Conservation (phyloP, 2,113 vertebrate species). For the Channa argus region DNA sequence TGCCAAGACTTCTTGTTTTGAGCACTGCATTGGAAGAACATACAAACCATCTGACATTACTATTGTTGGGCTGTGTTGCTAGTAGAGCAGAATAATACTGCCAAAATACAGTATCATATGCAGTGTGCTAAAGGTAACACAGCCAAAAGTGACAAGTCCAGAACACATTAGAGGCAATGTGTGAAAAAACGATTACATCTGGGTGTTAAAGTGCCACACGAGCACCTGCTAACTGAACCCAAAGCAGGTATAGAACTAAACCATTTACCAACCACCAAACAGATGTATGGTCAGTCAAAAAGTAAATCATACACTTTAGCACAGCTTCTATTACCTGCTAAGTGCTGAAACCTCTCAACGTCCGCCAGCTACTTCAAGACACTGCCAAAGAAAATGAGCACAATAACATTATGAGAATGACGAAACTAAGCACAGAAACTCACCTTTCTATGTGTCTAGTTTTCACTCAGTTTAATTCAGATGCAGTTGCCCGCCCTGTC, state of each 20-base stretch:
- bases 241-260: constrained; percentile 1
- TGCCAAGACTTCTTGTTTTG: background rate
- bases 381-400: constrained; percentile 46
- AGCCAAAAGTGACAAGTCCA: constrained; percentile 19
- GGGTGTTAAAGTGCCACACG: background rate
- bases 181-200: background rate
- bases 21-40: background rate
- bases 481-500: constrained; percentile 21
- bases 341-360: constrained; percentile 21
- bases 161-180: background rate
- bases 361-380: constrained; percentile 43
- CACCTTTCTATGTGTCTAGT: constrained; percentile 12
- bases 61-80: background rate
- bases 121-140: background rate
- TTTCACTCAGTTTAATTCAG: constrained; percentile 11
- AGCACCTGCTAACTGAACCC: constrained; percentile 4
- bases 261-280: constrained; percentile 19
- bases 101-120: too few relatives aligned
- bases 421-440: constrained; percentile 35
- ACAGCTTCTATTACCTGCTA: constrained; percentile 36
- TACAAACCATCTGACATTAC: background rate
- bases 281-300: constrained; percentile 43
- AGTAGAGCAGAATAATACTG: too few relatives aligned
- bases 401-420: constrained; percentile 21
- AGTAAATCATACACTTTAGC: constrained; percentile 46